Evolutionary conservation across 2,888 invertebrate genomes (phyloP), one percentile per base, ranked within the genome.

Genomic region (Exocentrus adspersus): DNA sequence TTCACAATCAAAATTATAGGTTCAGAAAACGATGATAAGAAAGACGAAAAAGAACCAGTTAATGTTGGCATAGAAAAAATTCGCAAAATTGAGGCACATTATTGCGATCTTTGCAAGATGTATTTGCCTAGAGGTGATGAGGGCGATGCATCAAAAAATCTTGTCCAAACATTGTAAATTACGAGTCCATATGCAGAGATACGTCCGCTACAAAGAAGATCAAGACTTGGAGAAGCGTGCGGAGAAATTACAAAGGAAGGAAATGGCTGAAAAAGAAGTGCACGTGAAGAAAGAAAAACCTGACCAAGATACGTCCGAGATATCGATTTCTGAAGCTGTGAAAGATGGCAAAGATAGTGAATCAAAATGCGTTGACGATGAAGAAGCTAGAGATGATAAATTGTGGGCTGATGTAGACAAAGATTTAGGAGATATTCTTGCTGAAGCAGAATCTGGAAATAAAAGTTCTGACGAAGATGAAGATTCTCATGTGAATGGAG

Each of bases 401-500:
- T 77, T 91, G 60, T 92, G 92, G 92, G 92, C 90, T 20, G 92
- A 92, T 79, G 92, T 92, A 24, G 92, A 92, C 78, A 92, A 92
- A 77, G 92, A 92, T 79, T 85, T 93, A 64, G 92, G 92, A 3
- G 92, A 92, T 76, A 84, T 93, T 57, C 82, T 93, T 30, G 87
- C 90, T 10, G 90, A 89, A 78, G 89, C 79, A 17, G 90, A 89
- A 69, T 84, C 85, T 0, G 87, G 89, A 0, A 81, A 80, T 37
- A 86, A 86, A 62, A 85, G 85, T 1, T 89, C 88, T 43, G 89
- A 88, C 69, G 91, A 90, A 70, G 91, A 89, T 69, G 91, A 90
- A 68, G 90, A 90, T 73, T 79, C 79, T 10, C 74, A 77, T 60
- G 88, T 87, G 0, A 87, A 87, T 72, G 87, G 80, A 9, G 82